Base-by-base conservation (phyloP, 2,797 vertebrate species). In the Sebastes nivosus region DNA sequence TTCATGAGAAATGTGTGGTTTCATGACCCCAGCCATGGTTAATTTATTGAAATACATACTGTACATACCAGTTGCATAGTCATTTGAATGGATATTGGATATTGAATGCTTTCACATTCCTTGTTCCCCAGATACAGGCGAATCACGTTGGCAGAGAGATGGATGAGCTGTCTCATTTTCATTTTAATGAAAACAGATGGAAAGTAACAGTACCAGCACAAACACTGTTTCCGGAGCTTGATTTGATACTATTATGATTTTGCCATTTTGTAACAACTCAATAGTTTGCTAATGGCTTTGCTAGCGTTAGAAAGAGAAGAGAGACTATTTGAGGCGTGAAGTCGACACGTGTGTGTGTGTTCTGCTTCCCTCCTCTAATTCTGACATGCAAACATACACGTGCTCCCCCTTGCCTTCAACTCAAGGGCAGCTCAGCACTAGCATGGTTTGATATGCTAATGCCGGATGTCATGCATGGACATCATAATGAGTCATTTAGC, bases 391-490 rank as follows among this genome's bases (percentile, higher is more conserved):
- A 80, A 88, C 78, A 78, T 54, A 34, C 67, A 77, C 72, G 59
- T 20, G 42, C 22, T 38, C 60, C 57, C 58, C 20, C 24, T 30
- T 20, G 58, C 73, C 70, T 74, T 70, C 58, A 72, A 76, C 73
- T 87, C 78, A 90, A 93, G 91, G 93, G 86, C 88, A 89, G 84
- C 87, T 82, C 86, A 70, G 75, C 80, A 34, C 75, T 84, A 79
- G 81, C 85, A 77, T 87, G 82, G 93, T 94, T 94, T 91, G 77
- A 91, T 94, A 94, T 94, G 94, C 85, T 93, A 95, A 95, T 95
- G 82, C 69, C 68, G 84, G 80, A 91, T 83, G 90, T 94, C 92
- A 95, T 91, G 94, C 91, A 38, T 94, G 88, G 82, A 91, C 89
- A 76, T 90, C 80, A 87, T 93, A 93, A 95, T 93, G 90, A 93